Evolutionary conservation across 2,113 vertebrate species (phyloP), one percentile per base, ranked within the genome.

Genomic region (Archocentrus centrarchus): DNA sequence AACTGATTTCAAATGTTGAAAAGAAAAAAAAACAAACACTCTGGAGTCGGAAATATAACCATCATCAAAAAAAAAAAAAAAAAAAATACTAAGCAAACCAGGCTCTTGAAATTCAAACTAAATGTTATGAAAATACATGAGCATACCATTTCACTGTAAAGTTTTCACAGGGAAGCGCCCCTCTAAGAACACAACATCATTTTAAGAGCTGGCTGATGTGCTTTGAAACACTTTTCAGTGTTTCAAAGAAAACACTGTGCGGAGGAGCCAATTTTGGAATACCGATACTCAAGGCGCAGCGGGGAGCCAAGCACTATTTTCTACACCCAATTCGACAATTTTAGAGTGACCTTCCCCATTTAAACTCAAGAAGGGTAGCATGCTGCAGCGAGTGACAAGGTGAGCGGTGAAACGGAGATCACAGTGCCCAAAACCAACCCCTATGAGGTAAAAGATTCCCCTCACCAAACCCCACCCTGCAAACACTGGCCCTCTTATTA

Each of bases 251-350:
- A 93, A 93, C 86, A 92, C 84, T 62, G 80, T 77, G 87, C 89
- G 88, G 90, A 92, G 89, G 81, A 85, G 90, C 88, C 91, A 87
- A 88, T 92, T 92, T 90, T 88, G 83, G 82, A 93, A 91, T 86
- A 75, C 73, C 78, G 66, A 90, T 80, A 85, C 84, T 61, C 76
- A 88, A 89, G 57, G 82, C 85, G 77, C 87, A 86, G 91, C 66
- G 64, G 90, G 87, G 82, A 91, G 82, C 84, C 75, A 32, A 83
- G 86, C 37, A 39, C 91, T 91, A 91, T 93, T 93, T 93, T 93
- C 89, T 93, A 92, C 92, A 94, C 92, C 90, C 91, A 93, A 92
- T 94, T 95, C 93, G 90, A 92, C 89, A 92, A 93, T 94, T 94
- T 93, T 77, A 83, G 85, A 90, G 89, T 92, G 91, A 94, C 92